A percentile compares a stretch with the other conserved stretches of the same genome.
phyloP scores from a whole-genome alignment of 2,888 invertebrate genomes.

The Lithophane ornitopus region DNA sequence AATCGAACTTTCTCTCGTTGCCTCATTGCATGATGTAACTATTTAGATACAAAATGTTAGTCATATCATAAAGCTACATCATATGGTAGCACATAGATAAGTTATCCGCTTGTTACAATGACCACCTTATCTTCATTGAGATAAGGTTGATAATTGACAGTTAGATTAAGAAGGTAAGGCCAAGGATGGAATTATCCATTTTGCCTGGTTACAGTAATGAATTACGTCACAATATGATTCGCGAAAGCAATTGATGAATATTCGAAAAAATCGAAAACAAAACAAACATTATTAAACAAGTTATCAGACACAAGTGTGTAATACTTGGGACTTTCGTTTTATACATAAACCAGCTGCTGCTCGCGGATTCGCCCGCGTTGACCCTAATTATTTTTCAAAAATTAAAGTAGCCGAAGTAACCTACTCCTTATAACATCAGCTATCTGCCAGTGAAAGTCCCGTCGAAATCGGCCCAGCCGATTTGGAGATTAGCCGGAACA shows the following conservation, averaged over 20 bases:
- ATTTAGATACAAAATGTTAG: slow-evolving; percentile 57
- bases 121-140: neutral
- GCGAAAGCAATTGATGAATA: neutral
- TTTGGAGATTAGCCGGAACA: no score
- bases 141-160: slow-evolving; percentile 13
- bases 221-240: neutral
- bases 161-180: neutral
- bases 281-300: no score
- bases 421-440: no score
- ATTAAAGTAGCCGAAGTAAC: no score
- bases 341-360: no score
- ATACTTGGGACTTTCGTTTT: no score
- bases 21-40: slow-evolving; percentile 70
- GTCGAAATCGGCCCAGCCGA: no score
- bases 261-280: neutral
- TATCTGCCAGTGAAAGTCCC: no score
- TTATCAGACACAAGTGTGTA: no score
- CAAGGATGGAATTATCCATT: neutral
- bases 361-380: no score
- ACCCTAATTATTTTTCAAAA: no score
- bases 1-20: slow-evolving; percentile 76
- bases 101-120: neutral
- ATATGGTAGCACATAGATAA: slow-evolving; percentile 7
- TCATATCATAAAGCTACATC: slow-evolving; percentile 32
- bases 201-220: neutral